Conservation (phyloP, 1,140 invertebrate genomes). For the Meloidogyne hapla region DNA sequence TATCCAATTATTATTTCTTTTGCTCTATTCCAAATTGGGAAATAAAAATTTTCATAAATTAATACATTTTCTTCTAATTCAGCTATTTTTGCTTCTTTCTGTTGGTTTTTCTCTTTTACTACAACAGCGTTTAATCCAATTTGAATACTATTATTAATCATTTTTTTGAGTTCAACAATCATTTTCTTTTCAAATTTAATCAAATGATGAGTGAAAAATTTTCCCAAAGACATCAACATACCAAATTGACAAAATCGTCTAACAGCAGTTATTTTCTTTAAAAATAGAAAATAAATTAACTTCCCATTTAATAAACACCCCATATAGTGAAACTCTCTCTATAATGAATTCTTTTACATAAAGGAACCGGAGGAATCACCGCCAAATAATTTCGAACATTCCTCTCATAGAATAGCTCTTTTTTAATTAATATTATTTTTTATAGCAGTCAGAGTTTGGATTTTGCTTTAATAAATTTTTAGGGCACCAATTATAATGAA, state of each 20-base stretch:
- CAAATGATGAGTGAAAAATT: neutral
- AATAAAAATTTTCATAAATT: neutral
- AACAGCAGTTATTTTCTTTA: neutral
- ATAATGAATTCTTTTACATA: no score
- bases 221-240: neutral
- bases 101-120: neutral
- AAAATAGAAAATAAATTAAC: neutral
- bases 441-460: no score
- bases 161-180: neutral
- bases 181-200: neutral
- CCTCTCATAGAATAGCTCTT: no score
- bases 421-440: no score
- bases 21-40: neutral
- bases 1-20: conserved; percentile 1
- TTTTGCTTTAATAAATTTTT: no score
- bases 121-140: neutral
- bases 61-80: neutral
- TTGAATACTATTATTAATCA: neutral
- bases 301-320: no score
- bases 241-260: neutral
- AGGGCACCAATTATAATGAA: no score
- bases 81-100: neutral
- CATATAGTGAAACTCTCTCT: no score
- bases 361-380: no score
- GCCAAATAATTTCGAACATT: no score